Evolutionary conservation across 2,113 vertebrate genomes (phyloP).

Genomic region (Neofelis nebulosa): DNA sequence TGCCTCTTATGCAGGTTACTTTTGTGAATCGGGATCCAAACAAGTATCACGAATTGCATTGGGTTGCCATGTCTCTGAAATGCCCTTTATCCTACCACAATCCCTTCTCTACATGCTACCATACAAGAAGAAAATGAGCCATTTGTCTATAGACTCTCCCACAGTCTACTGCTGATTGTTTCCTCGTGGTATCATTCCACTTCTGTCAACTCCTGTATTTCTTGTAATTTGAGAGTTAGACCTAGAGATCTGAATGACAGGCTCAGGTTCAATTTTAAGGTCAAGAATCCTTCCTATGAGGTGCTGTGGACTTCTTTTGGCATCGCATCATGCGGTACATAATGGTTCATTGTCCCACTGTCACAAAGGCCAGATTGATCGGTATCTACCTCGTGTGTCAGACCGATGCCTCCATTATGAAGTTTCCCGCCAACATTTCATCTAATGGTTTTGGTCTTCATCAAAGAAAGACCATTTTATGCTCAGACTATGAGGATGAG

Average conservation of each 20-base stretch:
- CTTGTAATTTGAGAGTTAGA: background rate
- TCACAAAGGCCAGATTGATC: background rate
- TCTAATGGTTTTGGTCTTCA: background rate
- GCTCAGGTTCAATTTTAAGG: background rate
- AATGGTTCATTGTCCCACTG: background rate
- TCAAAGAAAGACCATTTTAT: background rate
- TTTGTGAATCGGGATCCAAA: background rate
- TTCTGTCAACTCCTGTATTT: background rate
- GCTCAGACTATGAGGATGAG: background rate
- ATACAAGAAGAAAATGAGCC: background rate
- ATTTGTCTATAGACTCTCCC: background rate
- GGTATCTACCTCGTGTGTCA: too few species aligned
- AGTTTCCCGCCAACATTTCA: background rate
- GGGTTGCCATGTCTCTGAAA: background rate
- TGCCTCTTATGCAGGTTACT: background rate
- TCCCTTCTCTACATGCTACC: background rate
- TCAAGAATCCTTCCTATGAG: background rate
- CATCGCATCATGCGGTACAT: background rate
- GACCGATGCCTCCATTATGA: background rate
- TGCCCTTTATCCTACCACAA: rapidly evolving
- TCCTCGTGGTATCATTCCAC: background rate
- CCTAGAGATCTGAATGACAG: background rate
- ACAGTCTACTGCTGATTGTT: background rate
- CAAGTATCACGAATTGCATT: background rate
- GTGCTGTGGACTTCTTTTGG: background rate